These are phyloP conservation scores for Hesperia comma DNA, from an alignment of 2,888 invertebrate genomes.

Conservation along the genomic window DNA sequence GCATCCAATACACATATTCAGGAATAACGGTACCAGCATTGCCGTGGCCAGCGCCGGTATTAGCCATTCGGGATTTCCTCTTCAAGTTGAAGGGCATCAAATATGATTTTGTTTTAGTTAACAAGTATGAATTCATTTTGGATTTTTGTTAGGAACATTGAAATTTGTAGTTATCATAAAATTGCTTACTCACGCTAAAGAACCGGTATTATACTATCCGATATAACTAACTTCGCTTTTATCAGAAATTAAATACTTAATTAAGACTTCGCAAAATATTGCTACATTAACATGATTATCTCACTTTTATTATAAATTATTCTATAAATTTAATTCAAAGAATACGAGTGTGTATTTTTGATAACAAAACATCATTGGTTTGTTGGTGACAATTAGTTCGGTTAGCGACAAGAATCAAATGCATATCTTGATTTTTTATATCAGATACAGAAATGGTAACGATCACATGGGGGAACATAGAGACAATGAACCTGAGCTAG, in stretches of 20 bases:
- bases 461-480: conserved; percentile 89
- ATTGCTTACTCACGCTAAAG: no score
- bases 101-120: conserved; percentile 87
- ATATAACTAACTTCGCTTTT: no score
- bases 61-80: conserved; percentile 79
- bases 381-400: neutral
- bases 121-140: conserved; percentile 77
- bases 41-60: conserved; percentile 84
- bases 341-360: no score
- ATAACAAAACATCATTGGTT: neutral
- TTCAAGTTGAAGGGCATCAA: conserved; percentile 75
- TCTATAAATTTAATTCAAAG: no score
- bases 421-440: conserved; percentile 23
- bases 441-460: conserved; percentile 86
- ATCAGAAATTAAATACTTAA: no score
- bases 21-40: conserved; percentile 85
- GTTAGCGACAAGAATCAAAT: neutral
- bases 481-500: conserved; percentile 88
- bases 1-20: conserved; percentile 86
- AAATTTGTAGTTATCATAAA: no score
- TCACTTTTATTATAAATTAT: no score
- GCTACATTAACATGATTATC: no score
- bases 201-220: no score
- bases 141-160: no score
- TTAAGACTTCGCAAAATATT: no score